These are phyloP conservation scores for Hesperophylax magnus DNA, from an alignment of 1,140 invertebrate species.

Conservation along the genomic window DNA sequence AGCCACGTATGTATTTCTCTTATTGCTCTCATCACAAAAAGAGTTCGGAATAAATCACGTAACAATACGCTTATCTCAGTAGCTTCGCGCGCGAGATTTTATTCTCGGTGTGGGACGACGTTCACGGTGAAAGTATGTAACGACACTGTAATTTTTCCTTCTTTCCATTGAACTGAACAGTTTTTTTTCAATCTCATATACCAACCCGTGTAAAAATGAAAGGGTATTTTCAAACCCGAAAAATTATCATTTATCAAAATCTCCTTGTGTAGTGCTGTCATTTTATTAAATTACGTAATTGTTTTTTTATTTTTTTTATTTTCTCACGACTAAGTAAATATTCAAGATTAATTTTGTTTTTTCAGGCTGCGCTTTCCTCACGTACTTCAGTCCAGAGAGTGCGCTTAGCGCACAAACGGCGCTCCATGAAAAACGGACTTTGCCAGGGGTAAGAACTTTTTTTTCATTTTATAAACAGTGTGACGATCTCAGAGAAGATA, in stretches of 20 bases:
- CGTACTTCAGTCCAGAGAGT: constrained; percentile 95
- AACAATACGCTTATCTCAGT: constrained; percentile 50
- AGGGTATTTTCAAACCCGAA: too few species aligned
- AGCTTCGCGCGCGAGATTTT: constrained; percentile 38
- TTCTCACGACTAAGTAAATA: not conserved
- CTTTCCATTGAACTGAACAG: not conserved
- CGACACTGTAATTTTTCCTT: not conserved
- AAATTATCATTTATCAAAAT: too few species aligned
- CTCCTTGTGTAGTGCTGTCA: too few species aligned
- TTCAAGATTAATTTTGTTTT: not conserved
- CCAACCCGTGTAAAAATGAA: too few species aligned
- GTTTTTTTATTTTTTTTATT: not conserved
- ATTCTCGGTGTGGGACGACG: not conserved
- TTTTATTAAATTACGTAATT: not conserved
- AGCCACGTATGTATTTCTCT: constrained; percentile 51
- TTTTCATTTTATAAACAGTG: too few species aligned
- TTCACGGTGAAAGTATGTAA: not conserved
- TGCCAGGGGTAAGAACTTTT: constrained; percentile 86
- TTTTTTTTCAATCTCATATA: not conserved
- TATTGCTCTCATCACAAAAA: constrained; percentile 56
- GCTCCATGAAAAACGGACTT: constrained; percentile 96
- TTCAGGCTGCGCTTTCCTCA: constrained; percentile 96
- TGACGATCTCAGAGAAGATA: too few species aligned
- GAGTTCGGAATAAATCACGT: constrained; percentile 53
- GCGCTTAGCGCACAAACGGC: constrained; percentile 91